Percentiles rank a stretch among this genome's conserved stretches.
Conservation (phyloP, 2,113 vertebrate species). For the Gallinago undulata region DNA sequence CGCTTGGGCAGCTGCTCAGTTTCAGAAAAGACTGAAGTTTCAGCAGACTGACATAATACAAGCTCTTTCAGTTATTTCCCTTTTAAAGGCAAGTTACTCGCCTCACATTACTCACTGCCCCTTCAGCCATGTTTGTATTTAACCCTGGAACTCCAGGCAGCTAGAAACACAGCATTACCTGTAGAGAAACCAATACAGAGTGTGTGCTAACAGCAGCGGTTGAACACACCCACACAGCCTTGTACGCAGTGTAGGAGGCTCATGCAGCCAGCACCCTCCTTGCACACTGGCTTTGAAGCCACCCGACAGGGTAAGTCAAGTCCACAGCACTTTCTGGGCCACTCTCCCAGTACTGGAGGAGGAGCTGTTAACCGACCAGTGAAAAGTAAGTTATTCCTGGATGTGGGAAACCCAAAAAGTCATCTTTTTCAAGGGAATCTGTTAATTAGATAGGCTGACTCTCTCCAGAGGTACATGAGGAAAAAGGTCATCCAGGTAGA, state of each 20-base stretch:
- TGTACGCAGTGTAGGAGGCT: accelerated
- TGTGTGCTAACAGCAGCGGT: neutral
- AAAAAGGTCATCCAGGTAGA: neutral
- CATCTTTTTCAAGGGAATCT: neutral
- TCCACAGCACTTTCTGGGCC: neutral
- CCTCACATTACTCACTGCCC: neutral
- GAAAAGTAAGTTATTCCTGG: neutral
- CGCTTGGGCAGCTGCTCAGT: neutral
- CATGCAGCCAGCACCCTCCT: neutral
- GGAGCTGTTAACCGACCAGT: neutral
- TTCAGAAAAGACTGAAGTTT: neutral
- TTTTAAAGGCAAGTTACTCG: slow-evolving; percentile 19
- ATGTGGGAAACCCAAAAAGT: neutral
- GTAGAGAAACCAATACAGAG: neutral
- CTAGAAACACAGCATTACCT: neutral
- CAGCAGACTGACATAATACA: neutral
- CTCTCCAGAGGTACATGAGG: neutral
- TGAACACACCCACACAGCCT: neutral
- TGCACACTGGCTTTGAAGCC: neutral
- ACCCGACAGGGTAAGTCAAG: neutral
- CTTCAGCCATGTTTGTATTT: neutral
- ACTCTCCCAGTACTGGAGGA: neutral
- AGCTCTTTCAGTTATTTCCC: neutral
- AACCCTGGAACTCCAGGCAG: neutral
- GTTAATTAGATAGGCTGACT: neutral